Evolutionary conservation across 2,113 vertebrate genomes (phyloP), one percentile per base, ranked within the genome.

Genomic region (Salvelinus alpinus): DNA sequence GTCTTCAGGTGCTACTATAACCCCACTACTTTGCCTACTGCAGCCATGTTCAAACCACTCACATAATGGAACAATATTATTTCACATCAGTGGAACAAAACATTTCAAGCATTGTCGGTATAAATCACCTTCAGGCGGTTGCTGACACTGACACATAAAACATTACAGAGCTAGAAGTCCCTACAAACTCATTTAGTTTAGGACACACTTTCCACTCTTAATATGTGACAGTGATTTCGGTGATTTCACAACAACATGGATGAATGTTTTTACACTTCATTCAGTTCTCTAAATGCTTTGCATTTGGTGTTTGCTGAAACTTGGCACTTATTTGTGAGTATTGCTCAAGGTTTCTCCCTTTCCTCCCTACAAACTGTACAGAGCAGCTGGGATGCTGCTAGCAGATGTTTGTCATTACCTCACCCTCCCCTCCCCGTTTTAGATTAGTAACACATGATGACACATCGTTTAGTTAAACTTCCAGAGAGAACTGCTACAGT

Each of bases 371-470:
- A 78, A 71, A 74, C 25, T 57, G 38, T 44, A 31, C 38, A 72
- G 54, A 31, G 71, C 75, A 77, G 78, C 79, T 38, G 16, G 59
- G 65, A 72, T 71, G 69, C 76, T 68, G 69, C 73, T 78, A 80
- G 77, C 85, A 87, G 80, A 87, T 88, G 77, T 83, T 87, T 79
- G 88, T 88, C 86, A 79, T 74, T 71, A 48, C 80, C 72, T 83
- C 67, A 16, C 76, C 84, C 47, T 29, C 72, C 57, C 81, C 38
- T 44, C 8, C 38, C 38, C 80, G 1, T 38, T 29, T 77, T 81
- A 90, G 87, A 91, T 91, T 86, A 90, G 83, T 84, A 86, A 88
- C 85, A 90, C 84, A 84, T 83, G 85, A 86, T 72, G 86, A 82
- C 83, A 70, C 78, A 80, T 79, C 79, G 65, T 80, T 75, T 74